Evolutionary conservation across 2,113 vertebrate genomes (phyloP).

Genomic region (Ceyx margarethae): DNA sequence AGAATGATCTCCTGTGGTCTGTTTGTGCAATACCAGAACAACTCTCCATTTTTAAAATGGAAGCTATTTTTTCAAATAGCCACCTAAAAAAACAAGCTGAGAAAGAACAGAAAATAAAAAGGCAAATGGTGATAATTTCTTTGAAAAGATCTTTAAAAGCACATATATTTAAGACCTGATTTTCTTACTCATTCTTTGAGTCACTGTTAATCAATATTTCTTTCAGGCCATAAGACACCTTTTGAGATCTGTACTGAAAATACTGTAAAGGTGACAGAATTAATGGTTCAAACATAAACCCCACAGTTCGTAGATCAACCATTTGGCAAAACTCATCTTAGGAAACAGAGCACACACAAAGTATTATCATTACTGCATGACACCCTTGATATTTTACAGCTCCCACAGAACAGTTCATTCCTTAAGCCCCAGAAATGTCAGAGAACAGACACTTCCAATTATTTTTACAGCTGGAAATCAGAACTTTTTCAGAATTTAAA

Average conservation of each 20-base stretch:
- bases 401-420: not conserved
- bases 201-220: not conserved
- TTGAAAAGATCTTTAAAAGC: not conserved
- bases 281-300: not conserved
- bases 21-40: not conserved
- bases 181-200: not conserved
- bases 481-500: not conserved
- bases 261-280: not conserved
- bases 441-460: not conserved
- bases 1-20: not conserved
- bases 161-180: not conserved
- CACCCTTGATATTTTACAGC: not conserved
- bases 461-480: slow-evolving; percentile 9
- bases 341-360: not conserved
- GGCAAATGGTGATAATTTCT: not conserved
- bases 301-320: not conserved
- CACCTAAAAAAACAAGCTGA: not conserved
- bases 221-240: not conserved
- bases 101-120: not conserved
- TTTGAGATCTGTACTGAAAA: not conserved
- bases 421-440: slow-evolving; percentile 2
- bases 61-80: not conserved
- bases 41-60: not conserved
- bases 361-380: not conserved
- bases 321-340: not conserved